Evolutionary conservation across 1,140 invertebrate species (phyloP), one percentile per base, ranked within the genome.

Genomic region (Musca vetustissima): DNA sequence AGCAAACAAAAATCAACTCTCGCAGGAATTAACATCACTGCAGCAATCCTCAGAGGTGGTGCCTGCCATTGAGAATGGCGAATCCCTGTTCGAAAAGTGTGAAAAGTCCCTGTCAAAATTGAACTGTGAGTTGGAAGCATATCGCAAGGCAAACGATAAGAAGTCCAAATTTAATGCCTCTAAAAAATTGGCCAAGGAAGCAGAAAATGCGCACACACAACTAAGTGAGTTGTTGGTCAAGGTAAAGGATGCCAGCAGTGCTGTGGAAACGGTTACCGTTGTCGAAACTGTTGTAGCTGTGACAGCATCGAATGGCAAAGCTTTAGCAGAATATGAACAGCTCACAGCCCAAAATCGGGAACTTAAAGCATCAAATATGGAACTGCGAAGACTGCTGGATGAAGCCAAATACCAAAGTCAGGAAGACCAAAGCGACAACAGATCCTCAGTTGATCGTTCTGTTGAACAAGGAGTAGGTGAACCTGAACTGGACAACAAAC

Each of bases 291-390:
- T 80, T 0, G 78, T 80, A 1, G 78, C 78, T 1, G 78, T 80
- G 0, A 80, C 78, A 0, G 78, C 78, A 2, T 76, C 78, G 59
- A 80, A 80, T 32, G 78, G 78, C 65, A 80, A 80, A 59, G 78
- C 78, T 6, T 53, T 80, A 9, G 78, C 85, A 4, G 81, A 84
- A 53, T 85, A 81, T 66, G 83, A 85, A 66, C 73, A 71, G 61
- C 66, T 86, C n/a, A 83, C 85, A 1, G 73, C 78, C 2, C 83
- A 86, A 22, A 85, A 87, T 66, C 80, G 77, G 0, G 75, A 76
- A n/a, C 66, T 78, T 0, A 77, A 85, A 14, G 70, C 73, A 1
- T 69, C 71, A 11, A 67, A 81, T 14, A 69, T 75, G 3, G 65
- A 73, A 0, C 24, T 81, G 11, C 70, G 71, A 8, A n/a, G 53